Evolutionary conservation across 2,888 invertebrate species (phyloP), one percentile per base, ranked within the genome.

Genomic region (Pandemis cinnamomeana): DNA sequence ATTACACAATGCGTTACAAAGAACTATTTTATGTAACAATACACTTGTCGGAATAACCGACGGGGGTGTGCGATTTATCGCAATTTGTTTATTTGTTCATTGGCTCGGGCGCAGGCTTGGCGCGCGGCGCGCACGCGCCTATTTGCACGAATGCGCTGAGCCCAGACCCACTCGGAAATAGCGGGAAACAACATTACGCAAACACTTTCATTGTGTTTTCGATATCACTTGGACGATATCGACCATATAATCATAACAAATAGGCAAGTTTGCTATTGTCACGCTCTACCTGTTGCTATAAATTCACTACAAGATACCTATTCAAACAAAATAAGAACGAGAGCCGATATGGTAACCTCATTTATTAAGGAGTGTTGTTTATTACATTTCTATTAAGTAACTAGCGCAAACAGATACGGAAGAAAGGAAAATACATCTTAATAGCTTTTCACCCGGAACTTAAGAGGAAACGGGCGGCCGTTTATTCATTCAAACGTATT

Each of bases 131-230:
- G 76, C 79, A 75, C 77, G 77, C 78, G 80, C 72, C 77, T 82
- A 78, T 81, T 82, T 83, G 83, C 83, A 83, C 85, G 81, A 78
- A 83, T 82, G 71, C 75, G 80, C 79, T 51, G 62, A 48, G 64
- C 71, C 82, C 82, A 82, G 82, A 82, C 84, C 51, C 55, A 70
- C 76, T 80, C 81, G 80, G 82, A 82, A 82, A 78, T 75, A 75
- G 80, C 78, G 78, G 85, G 81, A 86, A 84, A 81, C 82, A 80
- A 72, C 63, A 76, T 90, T 89, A 85, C 86, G 84, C 83, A 86
- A 88, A 80, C 83, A 87, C 90, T 90, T 90, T 89, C 90, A 88
- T 89, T 89, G 84, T 87, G 81, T 87, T 87, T 84, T 86, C 83
- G 84, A 87, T 89, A 87, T 84, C 80, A 85, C 81, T 84, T 78